These are phyloP conservation scores for Anguilla pacifica DNA, from an alignment of 2,797 vertebrate genomes.

Conservation along the genomic window DNA sequence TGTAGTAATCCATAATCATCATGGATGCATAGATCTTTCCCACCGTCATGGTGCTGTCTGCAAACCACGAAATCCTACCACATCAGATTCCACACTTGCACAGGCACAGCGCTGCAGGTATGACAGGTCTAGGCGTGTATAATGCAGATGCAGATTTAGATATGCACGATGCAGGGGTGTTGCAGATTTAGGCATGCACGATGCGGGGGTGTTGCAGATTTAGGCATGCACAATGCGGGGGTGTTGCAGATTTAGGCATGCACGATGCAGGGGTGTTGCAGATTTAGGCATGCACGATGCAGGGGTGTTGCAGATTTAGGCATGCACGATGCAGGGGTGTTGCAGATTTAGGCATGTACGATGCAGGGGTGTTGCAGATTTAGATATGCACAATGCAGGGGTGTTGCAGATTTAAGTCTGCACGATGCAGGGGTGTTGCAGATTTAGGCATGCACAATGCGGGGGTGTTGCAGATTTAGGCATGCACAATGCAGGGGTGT, in stretches of 20 bases:
- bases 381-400: background rate
- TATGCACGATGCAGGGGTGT: background rate
- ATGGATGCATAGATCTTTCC: conserved; percentile 99
- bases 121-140: background rate
- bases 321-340: background rate
- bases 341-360: background rate
- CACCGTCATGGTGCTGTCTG: conserved; percentile 96
- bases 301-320: background rate
- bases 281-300: background rate
- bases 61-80: conserved; percentile 37
- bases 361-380: background rate
- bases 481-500: background rate
- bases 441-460: background rate
- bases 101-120: background rate
- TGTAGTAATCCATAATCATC: conserved; percentile 99
- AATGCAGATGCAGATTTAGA: background rate
- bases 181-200: background rate
- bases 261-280: background rate
- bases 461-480: background rate
- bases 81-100: background rate
- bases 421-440: background rate
- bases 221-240: background rate
- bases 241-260: background rate
- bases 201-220: background rate
- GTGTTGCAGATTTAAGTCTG: background rate